These are phyloP conservation scores for Trematocara nigrifrons DNA, from an alignment of 2,113 vertebrate genomes.

Conservation along the genomic window DNA sequence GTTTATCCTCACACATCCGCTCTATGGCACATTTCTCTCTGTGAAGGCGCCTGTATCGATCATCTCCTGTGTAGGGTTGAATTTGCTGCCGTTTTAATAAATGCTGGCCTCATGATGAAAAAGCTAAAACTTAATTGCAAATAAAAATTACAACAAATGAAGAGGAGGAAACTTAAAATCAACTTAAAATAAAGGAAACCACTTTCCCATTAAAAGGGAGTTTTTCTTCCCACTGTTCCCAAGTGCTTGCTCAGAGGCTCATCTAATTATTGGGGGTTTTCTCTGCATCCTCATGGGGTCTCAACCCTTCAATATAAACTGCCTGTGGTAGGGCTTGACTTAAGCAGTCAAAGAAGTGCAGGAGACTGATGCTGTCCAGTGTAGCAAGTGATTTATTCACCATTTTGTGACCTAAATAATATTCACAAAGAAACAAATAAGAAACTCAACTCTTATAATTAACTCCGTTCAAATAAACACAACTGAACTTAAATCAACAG, in stretches of 20 bases:
- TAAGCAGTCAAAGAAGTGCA: too few relatives aligned
- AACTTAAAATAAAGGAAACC: neutral
- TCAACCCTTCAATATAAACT: neutral
- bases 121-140: neutral
- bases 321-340: neutral
- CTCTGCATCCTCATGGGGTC: neutral
- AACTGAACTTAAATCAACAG: too few relatives aligned
- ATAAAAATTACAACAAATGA: neutral
- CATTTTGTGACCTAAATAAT: too few relatives aligned
- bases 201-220: rapidly evolving
- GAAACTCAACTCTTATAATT: too few relatives aligned
- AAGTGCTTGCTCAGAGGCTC: neutral
- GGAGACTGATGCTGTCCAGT: too few relatives aligned
- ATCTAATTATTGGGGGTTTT: neutral
- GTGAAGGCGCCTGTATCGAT: conserved; percentile 35
- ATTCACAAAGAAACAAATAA: too few relatives aligned
- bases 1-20: conserved; percentile 75
- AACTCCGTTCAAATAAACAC: too few relatives aligned
- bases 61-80: neutral
- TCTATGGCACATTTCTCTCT: conserved; percentile 67
- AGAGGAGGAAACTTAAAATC: neutral
- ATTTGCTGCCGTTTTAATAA: neutral
- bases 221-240: neutral
- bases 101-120: neutral
- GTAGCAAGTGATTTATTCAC: too few relatives aligned